A percentile compares a stretch with the other conserved stretches of the same genome.
Conservation (phyloP, 2,797 vertebrate species). For the Takifugu rubripes region DNA sequence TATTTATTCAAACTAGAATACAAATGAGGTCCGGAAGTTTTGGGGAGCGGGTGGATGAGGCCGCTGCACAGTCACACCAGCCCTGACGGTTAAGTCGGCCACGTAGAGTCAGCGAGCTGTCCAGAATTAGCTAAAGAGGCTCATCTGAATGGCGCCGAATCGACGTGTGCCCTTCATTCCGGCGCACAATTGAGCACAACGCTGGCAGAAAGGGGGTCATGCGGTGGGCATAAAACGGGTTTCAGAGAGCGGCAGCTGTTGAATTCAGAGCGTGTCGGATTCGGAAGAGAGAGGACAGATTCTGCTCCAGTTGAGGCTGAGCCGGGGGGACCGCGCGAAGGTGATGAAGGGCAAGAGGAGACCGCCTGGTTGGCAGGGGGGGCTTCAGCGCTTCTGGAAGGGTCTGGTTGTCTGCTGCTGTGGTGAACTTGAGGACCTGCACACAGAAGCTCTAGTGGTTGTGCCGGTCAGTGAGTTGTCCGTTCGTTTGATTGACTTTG, state of each 20-base stretch:
- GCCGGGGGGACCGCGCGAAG: not conserved
- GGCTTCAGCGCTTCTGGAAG: constrained; percentile 28
- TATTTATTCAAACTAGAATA: constrained; percentile 48
- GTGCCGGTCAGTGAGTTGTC: constrained; percentile 62
- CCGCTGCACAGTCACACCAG: constrained; percentile 3
- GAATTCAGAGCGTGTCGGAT: constrained; percentile 8
- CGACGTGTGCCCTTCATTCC: constrained; percentile 50
- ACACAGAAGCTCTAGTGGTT: constrained; percentile 57
- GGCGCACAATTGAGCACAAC: constrained; percentile 40
- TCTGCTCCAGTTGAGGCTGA: not conserved
- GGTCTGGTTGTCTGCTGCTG: constrained; percentile 35
- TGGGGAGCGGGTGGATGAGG: not conserved
- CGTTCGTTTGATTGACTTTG: not conserved
- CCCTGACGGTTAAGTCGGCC: not conserved
- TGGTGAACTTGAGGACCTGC: constrained; percentile 33
- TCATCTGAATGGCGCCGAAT: constrained; percentile 28
- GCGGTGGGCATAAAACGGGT: constrained; percentile 10
- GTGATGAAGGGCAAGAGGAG: constrained; percentile 36
- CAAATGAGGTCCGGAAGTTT: constrained; percentile 30
- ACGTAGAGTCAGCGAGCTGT: too few relatives aligned
- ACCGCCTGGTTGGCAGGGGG: constrained; percentile 17
- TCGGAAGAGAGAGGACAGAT: constrained; percentile 8
- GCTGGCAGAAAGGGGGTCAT: constrained; percentile 15
- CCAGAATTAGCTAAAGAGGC: constrained; percentile 36
- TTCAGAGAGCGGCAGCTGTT: constrained; percentile 13